Base-by-base conservation (phyloP, 2,113 vertebrate genomes). In the Oreochromis niloticus region DNA sequence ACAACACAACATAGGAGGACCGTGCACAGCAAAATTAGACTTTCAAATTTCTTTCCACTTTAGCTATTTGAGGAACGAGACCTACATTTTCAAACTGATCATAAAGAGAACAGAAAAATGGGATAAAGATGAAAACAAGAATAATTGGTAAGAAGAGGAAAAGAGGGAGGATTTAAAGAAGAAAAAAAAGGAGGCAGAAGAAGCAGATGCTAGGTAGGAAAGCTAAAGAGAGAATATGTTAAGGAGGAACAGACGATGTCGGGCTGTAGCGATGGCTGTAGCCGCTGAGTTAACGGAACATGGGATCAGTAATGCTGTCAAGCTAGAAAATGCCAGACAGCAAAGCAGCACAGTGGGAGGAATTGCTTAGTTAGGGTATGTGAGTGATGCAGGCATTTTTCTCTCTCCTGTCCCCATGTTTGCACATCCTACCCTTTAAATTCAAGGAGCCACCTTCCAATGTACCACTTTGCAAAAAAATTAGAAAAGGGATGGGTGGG, bases 271-370 rank as follows among this genome's bases (percentile, higher is more conserved):
- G 39, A 71, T 24, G 79, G 84, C 57, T 85, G 84, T 85, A 89
- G 94, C 85, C 24, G 86, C 89, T 94, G 93, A 94, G 84, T 90
- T 88, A 86, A 95, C 89, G 93, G 87, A 94, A 90, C 86, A 85
- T 85, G 63, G 90, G 85, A 92, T 94, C 93, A 92, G 93, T 91
- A 73, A 93, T 88, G 82, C 89, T 92, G 92, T 93, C 91, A 92
- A 85, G 87, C 88, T 73, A 80, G 85, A 88, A 90, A 92, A 89
- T 82, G 82, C 87, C 83, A 90, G 87, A 88, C 87, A 88, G 91
- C 85, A 91, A 91, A 89, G 87, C 90, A 57, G 61, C 83, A 85
- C 83, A 73, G 88, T n/a, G 71, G 43, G 86, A 82, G 50, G 82
- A 92, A 91, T 61, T 85, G 85, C 87, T 92, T 85, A 88, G 63